Evolutionary conservation across 2,113 vertebrate species (phyloP).

Genomic region (Gymnogyps californianus): DNA sequence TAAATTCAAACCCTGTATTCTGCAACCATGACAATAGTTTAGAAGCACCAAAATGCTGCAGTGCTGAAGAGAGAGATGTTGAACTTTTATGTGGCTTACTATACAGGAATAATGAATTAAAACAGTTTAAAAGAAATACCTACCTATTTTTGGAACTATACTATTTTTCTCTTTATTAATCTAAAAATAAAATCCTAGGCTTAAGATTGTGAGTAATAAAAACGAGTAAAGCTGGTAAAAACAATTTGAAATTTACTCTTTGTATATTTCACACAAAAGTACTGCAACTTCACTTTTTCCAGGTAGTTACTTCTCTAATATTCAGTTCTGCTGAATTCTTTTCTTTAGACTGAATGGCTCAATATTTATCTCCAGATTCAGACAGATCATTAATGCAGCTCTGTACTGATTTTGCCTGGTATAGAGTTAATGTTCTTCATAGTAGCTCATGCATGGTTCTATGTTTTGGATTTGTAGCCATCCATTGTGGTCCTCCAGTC

Average conservation of each 20-base stretch:
- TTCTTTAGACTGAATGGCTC: background rate
- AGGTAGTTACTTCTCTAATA: background rate
- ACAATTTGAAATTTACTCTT: background rate
- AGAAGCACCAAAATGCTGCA: background rate
- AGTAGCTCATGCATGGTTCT: accelerated
- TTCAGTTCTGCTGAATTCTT: background rate
- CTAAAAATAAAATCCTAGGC: background rate
- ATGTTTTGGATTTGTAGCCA: background rate
- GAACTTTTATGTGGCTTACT: background rate
- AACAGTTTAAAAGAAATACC: background rate
- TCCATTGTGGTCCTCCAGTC: background rate
- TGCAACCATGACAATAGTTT: background rate
- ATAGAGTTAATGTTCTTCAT: background rate
- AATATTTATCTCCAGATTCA: background rate
- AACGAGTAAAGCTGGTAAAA: background rate
- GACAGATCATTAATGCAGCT: background rate
- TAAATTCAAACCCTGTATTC: background rate
- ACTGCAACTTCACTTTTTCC: background rate
- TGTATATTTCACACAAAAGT: background rate
- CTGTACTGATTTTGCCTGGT: background rate
- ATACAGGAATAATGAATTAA: background rate
- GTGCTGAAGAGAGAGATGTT: background rate
- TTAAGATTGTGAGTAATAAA: background rate
- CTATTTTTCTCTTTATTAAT: background rate
- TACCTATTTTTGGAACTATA: background rate